Evolutionary conservation across 2,888 invertebrate species (phyloP), one percentile per base, ranked within the genome.

Genomic region (Nineta flava): DNA sequence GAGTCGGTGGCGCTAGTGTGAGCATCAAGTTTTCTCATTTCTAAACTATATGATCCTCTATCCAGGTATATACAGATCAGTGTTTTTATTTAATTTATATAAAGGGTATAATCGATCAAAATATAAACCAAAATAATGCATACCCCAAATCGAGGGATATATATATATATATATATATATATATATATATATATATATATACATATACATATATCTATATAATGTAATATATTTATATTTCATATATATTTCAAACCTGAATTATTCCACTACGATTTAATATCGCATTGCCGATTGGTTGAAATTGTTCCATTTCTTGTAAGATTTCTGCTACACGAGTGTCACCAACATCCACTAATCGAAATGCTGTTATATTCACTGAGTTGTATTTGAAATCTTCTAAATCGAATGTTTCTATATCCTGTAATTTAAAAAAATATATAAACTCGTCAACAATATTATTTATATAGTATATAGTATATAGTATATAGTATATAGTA

Each of bases 291-390:
- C 88, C 87, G 52, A 87, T 83, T 0, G 90, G 86, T 58, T 90
- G 88, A 64, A 91, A 87, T 63, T 83, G 81, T 69, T 87, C 86
- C 87, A 92, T 91, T 60, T 88, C 83, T 52, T 81, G 79, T 34
- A 90, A 72, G 3, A 81, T 76, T 54, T 86, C 85, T 53, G 75
- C 75, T 49, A 87, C 86, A 57, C 78, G 77, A 34, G 81, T 76
- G 26, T 85, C 81, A 50, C 81, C 83, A 3, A 87, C 75, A 62
- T 91, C 88, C 2, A 91, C 88, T 54, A 94, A 70, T 43, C 93
- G 75, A 73, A 91, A 93, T 1, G 92, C 90, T n/a, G 92, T 93
- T 71, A 94, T 90, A 67, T 94, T 94, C 40, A 93, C 92, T 43
- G 85, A 83, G 62, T 94, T 94, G 71, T 94, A 92, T 62, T 87